phyloP scores from a whole-genome alignment of 2,888 invertebrate genomes.

The Monopis laevigella region DNA sequence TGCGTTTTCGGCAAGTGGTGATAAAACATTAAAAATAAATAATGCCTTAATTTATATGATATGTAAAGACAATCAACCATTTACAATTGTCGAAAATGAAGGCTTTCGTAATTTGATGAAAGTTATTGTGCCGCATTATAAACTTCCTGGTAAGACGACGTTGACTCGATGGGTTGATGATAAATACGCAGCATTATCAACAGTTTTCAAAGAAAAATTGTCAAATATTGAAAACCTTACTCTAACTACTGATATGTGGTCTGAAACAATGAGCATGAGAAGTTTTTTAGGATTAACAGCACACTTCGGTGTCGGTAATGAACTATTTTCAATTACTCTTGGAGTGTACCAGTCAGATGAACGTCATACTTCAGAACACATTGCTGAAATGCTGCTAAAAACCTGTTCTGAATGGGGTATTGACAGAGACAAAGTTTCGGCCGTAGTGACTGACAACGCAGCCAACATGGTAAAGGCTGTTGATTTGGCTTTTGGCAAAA shows the following conservation, averaged over 20 bases:
- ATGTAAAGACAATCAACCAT: no score
- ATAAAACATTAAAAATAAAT: no score
- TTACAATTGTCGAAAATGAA: no score
- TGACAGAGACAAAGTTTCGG: slow-evolving; percentile 22
- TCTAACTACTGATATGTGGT: slow-evolving; percentile 30
- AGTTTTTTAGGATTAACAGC: slow-evolving; percentile 29
- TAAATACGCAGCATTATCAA: slow-evolving; percentile 24
- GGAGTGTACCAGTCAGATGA: slow-evolving; percentile 30
- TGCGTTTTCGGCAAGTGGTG: no score
- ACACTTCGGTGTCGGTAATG: slow-evolving; percentile 27
- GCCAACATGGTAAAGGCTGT: slow-evolving; percentile 25
- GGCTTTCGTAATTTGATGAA: no score
- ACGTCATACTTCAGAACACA: slow-evolving; percentile 29
- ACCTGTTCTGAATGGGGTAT: slow-evolving; percentile 24
- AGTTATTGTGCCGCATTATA: no score
- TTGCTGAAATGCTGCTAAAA: slow-evolving; percentile 23
- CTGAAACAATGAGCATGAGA: slow-evolving; percentile 25
- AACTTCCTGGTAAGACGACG: no score
- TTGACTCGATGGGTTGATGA: no score
- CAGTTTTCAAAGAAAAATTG: slow-evolving; percentile 24
- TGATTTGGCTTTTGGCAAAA: slow-evolving; percentile 26
- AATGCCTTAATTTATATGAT: no score
- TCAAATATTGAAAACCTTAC: slow-evolving; percentile 24
- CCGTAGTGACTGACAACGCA: slow-evolving; percentile 25
- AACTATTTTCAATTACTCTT: slow-evolving; percentile 25